Percentiles rank a stretch among this genome's conserved stretches.
Evolutionary conservation across 2,113 vertebrate genomes (phyloP).

Genomic region (Ctenodactylus gundi): DNA sequence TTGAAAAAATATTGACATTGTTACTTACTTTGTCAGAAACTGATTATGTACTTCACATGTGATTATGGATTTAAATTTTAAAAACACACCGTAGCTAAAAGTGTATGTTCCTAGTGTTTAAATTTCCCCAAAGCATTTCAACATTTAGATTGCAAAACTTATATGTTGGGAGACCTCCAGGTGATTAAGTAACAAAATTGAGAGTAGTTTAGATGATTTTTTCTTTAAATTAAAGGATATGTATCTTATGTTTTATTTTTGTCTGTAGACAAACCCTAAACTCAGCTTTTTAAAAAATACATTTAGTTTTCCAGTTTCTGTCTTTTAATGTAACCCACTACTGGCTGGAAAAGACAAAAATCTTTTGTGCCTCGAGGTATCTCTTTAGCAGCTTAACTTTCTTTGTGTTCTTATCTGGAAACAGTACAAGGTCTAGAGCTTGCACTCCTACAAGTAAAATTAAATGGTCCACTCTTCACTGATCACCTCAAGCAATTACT

Average conservation of each 20-base stretch:
- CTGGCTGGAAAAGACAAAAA: neutral
- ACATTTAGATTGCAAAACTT: slow-evolving; percentile 31
- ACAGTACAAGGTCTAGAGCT: neutral
- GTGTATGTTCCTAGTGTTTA: neutral
- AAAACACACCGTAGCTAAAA: slow-evolving; percentile 35
- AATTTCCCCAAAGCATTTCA: slow-evolving; percentile 8
- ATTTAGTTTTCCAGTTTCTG: neutral
- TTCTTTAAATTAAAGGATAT: too few species aligned
- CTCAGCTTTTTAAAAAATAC: neutral
- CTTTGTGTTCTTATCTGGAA: neutral
- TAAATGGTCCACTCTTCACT: neutral
- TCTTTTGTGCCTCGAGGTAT: neutral
- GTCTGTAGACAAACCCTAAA: neutral
- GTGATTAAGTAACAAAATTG: neutral
- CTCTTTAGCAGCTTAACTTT: neutral
- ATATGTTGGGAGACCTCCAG: neutral
- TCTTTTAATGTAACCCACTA: neutral
- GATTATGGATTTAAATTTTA: slow-evolving; percentile 38
- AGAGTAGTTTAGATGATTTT: too few species aligned
- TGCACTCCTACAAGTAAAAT: neutral
- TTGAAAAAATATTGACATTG: neutral
- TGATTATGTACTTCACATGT: slow-evolving; percentile 40
- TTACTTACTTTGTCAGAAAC: neutral
- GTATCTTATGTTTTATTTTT: too few species aligned
- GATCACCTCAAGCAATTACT: neutral